phyloP scores from a whole-genome alignment of 2,888 invertebrate species.

The Cryptosula pallasiana region DNA sequence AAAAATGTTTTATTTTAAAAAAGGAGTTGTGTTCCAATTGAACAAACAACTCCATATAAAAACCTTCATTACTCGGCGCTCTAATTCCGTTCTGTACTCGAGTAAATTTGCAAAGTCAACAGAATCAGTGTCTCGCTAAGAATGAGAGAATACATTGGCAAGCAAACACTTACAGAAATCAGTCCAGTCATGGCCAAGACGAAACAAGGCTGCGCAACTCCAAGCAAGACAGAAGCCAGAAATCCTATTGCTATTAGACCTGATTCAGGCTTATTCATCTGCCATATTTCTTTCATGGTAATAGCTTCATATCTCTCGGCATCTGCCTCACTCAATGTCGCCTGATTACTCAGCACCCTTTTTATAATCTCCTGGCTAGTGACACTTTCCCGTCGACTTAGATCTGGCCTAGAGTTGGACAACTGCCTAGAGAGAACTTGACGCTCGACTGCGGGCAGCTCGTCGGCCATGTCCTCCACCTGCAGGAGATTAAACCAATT shows the following conservation, averaged over 20 bases:
- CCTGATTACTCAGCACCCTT: neutral
- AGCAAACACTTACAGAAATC: conserved; percentile 30
- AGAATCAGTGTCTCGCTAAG: too few species aligned
- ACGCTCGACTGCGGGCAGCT: neutral
- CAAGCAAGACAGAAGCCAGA: conserved; percentile 40
- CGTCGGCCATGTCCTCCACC: neutral
- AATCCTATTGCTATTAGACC: conserved; percentile 35
- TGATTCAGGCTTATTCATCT: conserved; percentile 42
- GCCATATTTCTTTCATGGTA: conserved; percentile 49
- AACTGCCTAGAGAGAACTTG: neutral
- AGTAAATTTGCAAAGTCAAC: too few species aligned
- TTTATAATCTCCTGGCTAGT: neutral
- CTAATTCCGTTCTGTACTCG: too few species aligned
- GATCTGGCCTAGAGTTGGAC: too few species aligned
- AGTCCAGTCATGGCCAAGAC: conserved; percentile 47
- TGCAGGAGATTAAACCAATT: neutral
- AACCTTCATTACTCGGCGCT: too few species aligned
- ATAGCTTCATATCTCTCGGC: conserved; percentile 23
- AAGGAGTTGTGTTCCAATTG: too few species aligned
- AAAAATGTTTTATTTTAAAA: too few species aligned
- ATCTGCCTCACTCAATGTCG: neutral
- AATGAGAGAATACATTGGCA: too few species aligned
- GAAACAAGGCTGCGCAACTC: conserved; percentile 50
- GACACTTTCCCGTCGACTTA: neutral
- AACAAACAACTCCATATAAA: too few species aligned